Percentiles rank a stretch among this genome's conserved stretches.
Evolutionary conservation across 2,113 vertebrate species (phyloP).

Genomic region (Nothoprocta pentlandii): DNA sequence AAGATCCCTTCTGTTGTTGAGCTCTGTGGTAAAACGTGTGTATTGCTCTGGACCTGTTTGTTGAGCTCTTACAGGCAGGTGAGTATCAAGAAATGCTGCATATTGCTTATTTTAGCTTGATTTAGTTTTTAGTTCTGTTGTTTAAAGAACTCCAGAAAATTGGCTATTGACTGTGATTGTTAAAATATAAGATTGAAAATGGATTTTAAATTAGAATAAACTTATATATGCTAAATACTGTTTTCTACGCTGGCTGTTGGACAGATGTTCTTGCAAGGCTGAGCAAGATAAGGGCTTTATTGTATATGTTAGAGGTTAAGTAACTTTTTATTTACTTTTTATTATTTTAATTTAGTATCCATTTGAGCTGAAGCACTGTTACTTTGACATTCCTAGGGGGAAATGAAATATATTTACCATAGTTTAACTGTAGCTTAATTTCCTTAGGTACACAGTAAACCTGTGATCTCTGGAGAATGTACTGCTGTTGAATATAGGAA

Average conservation of each 20-base stretch:
- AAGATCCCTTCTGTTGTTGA: not conserved
- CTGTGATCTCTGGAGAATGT: slow-evolving; percentile 39
- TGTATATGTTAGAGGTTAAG: not conserved
- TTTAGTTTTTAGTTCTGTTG: not conserved
- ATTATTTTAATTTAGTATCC: slow-evolving; percentile 11
- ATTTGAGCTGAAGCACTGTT: slow-evolving; percentile 38
- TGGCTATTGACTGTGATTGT: not conserved
- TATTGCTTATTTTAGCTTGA: not conserved
- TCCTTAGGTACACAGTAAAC: slow-evolving; percentile 37
- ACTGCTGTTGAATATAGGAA: not conserved
- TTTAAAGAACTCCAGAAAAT: not conserved
- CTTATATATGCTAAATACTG: fast-evolving
- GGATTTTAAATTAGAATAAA: not conserved
- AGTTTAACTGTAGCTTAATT: slow-evolving; percentile 49
- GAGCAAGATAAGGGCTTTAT: not conserved
- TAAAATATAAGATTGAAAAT: not conserved
- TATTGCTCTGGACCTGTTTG: not conserved
- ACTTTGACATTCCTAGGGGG: not conserved
- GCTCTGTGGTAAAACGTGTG: not conserved
- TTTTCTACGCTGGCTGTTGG: not conserved
- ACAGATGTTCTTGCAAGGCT: not conserved
- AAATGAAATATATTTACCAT: slow-evolving; percentile 51
- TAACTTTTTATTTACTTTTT: not conserved
- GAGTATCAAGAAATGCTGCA: not conserved
- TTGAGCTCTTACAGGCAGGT: not conserved